Evolutionary conservation across 1,140 invertebrate species (phyloP), one percentile per base, ranked within the genome.

Genomic region (Formica selysi): DNA sequence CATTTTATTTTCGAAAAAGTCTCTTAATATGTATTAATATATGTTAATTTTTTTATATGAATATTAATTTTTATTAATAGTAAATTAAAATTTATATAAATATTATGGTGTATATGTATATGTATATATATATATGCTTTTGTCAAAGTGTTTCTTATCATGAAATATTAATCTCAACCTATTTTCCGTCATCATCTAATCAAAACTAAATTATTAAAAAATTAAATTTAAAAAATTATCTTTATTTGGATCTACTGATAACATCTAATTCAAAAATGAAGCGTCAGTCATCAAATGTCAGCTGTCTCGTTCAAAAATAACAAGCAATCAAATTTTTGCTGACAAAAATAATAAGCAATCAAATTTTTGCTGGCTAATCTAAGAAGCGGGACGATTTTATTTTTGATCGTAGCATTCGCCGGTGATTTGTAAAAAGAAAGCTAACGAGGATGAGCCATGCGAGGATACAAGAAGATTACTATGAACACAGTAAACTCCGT

Each of bases 381-480:
- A 2, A 48, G 13, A 62, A 74, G 62, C 7, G 0, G 74, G 11
- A 13, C 10, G 0, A 51, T 57, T 38, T 22, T 19, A 11, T 79
- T 62, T 87, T 83, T 62, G 51, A 1, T 87, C 86, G 19, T 85
- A 95, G 94, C 92, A 90, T 64, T 92, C 91, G 78, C 51, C 91
- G 85, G 89, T 92, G 84, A 92, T 84, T 44, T 61, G 61, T 61
- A 61, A 74, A 44, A 85, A 32, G 54, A 74, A 41, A 70, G 62
- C 51, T 36, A 85, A 57, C 86, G 70, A 92, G 67, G 86, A 95
- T 95, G 94, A 93, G 90, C 87, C 84, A 94, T 95, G 93, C 90
- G 81, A 92, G 91, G 76, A 59, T 59, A 41, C 86, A 86, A 89
- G 59, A 86, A 84, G 76, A 86, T 54, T 86, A 64, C 54, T 64